A percentile compares a stretch with the other conserved stretches of the same genome.
Conservation (phyloP, 2,888 invertebrate genomes). For the Callyntrura sp. region DNA sequence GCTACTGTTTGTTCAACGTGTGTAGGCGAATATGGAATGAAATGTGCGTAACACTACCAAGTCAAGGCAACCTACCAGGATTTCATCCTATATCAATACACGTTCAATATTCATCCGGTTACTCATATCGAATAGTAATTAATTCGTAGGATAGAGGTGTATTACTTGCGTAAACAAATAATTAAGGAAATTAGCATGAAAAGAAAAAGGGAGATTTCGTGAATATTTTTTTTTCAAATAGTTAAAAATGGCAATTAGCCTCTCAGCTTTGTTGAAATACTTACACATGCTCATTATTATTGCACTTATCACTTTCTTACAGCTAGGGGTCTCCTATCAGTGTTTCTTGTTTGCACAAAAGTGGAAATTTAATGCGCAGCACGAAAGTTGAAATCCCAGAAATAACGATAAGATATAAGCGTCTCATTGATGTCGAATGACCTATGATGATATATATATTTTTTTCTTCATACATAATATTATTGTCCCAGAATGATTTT, state of each 20-base stretch:
- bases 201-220: constrained; percentile 6
- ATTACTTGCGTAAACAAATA: neutral
- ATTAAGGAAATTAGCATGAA: constrained; percentile 19
- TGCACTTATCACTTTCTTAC: constrained; percentile 1
- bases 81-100: constrained; percentile 11
- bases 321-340: neutral
- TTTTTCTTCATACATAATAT: neutral
- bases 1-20: too few relatives aligned
- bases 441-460: neutral
- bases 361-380: constrained; percentile 5
- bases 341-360: neutral
- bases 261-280: neutral
- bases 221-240: neutral
- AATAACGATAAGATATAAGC: neutral
- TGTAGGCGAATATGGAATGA: too few relatives aligned
- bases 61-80: neutral
- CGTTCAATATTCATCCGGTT: constrained; percentile 42
- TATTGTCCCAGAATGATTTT: neutral
- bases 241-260: neutral
- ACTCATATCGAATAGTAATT: constrained; percentile 24
- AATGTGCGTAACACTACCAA: neutral
- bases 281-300: neutral
- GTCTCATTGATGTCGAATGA: neutral
- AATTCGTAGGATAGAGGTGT: neutral
- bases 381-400: neutral